Conservation (phyloP, 2,797 vertebrate species). For the Leucoraja ocellata region DNA sequence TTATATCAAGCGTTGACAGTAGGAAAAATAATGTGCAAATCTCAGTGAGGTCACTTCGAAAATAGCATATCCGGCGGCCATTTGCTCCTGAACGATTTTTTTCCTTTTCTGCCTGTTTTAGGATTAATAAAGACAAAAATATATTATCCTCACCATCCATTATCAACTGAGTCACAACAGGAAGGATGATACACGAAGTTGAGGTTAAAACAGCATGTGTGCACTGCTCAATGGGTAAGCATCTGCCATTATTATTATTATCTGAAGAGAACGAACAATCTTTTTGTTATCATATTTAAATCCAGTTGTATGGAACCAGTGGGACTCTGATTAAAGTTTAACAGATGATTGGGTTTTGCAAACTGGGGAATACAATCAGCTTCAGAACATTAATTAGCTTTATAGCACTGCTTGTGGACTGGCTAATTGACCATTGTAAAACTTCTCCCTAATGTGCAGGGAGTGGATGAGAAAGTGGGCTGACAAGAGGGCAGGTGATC, state of each 20-base stretch:
- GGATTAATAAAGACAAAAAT: background rate
- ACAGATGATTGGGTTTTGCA: background rate
- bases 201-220: background rate
- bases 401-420: no score
- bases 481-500: no score
- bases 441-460: no score
- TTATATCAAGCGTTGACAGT: background rate
- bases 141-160: no score
- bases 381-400: no score
- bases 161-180: background rate
- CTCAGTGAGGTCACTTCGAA: background rate
- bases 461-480: no score
- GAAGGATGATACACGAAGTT: background rate
- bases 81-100: background rate
- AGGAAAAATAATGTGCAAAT: no score
- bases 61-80: background rate
- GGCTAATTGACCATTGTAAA: no score
- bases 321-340: background rate
- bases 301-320: background rate
- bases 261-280: background rate
- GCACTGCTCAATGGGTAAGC: background rate
- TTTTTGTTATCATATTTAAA: background rate
- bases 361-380: no score
- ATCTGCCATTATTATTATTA: background rate
- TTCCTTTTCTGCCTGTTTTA: background rate